Percentiles rank a stretch among this genome's conserved stretches.
phyloP scores from a whole-genome alignment of 2,797 vertebrate genomes.

The Micropoecilia bifurca region DNA sequence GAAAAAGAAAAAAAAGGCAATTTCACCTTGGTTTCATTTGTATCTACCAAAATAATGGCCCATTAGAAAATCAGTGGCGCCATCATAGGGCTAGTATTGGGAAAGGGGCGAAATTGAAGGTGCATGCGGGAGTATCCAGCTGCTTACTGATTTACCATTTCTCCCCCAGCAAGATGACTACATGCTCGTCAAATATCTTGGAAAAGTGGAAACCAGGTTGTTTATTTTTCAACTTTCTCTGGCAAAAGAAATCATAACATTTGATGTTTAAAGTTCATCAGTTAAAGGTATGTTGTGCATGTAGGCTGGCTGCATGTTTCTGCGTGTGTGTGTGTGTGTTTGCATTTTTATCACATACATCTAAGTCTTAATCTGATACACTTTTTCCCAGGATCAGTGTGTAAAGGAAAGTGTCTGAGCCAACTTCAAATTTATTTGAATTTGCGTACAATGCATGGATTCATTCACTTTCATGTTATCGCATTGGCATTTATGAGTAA shows the following conservation, averaged over 20 bases:
- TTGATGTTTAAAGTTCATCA: constrained; percentile 18
- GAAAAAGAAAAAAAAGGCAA: constrained; percentile 37
- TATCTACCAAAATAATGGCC: constrained; percentile 59
- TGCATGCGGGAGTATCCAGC: constrained; percentile 26
- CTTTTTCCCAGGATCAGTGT: constrained; percentile 11
- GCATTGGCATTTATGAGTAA: constrained; percentile 79
- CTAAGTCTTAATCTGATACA: neutral
- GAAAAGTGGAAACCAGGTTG: constrained; percentile 3
- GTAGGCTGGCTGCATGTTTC: neutral
- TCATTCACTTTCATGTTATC: constrained; percentile 70
- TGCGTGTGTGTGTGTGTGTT: neutral
- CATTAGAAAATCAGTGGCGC: constrained; percentile 56
- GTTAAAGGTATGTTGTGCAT: neutral
- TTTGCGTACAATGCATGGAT: constrained; percentile 64
- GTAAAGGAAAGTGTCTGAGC: constrained; percentile 39
- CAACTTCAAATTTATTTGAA: constrained; percentile 60
- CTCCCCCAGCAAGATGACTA: constrained; percentile 23
- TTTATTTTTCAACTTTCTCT: constrained; percentile 2
- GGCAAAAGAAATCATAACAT: neutral
- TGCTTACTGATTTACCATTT: constrained; percentile 11
- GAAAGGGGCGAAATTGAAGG: constrained; percentile 27
- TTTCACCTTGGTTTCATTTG: constrained; percentile 65
- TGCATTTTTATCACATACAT: neutral
- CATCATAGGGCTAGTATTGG: constrained; percentile 47
- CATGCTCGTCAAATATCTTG: constrained; percentile 21